These are phyloP conservation scores for Eutolmus rufibarbis DNA, from an alignment of 2,888 invertebrate genomes.

Conservation along the genomic window DNA sequence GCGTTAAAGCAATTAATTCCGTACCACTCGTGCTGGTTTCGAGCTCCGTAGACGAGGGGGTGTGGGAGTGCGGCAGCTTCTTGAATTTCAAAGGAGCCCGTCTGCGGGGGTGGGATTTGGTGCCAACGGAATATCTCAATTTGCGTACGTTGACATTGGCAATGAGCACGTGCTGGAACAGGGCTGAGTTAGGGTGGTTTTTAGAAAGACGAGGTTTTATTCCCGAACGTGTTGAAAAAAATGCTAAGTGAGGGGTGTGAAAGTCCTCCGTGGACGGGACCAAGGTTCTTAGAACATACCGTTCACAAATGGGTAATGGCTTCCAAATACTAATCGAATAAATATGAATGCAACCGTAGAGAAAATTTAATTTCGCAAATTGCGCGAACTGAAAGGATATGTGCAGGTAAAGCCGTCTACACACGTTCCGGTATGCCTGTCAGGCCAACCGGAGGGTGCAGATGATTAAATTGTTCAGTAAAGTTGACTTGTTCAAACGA, in stretches of 20 bases:
- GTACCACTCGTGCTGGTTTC: background rate
- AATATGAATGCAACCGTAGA: no score
- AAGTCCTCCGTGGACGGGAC: background rate
- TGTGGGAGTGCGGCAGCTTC: background rate
- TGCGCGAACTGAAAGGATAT: no score
- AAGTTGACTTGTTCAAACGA: no score
- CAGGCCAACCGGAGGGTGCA: no score
- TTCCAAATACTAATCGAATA: no score
- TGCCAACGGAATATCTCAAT: background rate
- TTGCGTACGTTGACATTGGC: constrained; percentile 9
- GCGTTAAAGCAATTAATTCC: constrained; percentile 25
- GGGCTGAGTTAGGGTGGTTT: background rate
- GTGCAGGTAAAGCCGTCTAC: no score
- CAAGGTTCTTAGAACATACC: background rate
- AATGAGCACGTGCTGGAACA: background rate
- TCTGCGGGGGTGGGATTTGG: background rate
- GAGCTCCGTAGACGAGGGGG: background rate
- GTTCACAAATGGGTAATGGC: background rate
- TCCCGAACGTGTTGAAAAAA: background rate
- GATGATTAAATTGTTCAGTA: no score
- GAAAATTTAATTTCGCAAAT: no score
- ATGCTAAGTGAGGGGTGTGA: background rate
- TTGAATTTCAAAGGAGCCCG: background rate
- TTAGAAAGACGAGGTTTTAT: background rate
- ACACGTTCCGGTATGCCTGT: no score